These are phyloP conservation scores for Ceramica pisi DNA, from an alignment of 2,888 invertebrate genomes.

Conservation along the genomic window DNA sequence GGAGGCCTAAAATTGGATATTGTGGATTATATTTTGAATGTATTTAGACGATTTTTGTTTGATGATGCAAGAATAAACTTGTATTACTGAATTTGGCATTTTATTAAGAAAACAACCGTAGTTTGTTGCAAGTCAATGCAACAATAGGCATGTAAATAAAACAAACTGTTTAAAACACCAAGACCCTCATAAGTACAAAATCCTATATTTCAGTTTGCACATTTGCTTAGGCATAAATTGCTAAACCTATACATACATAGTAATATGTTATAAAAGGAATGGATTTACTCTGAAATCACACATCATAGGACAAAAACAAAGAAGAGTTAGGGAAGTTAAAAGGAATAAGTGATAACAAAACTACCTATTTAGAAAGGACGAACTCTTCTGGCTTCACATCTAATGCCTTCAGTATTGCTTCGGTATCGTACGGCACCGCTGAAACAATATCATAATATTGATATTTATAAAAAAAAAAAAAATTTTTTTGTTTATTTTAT, in stretches of 20 bases:
- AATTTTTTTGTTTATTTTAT: too few species aligned
- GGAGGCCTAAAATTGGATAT: slow-evolving; percentile 73
- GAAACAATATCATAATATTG: slow-evolving; percentile 8
- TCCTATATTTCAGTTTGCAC: not conserved
- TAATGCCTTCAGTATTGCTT: slow-evolving; percentile 49
- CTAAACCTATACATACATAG: too few species aligned
- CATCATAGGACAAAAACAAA: not conserved
- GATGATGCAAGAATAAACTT: slow-evolving; percentile 88
- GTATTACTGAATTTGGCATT: slow-evolving; percentile 77
- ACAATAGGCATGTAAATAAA: not conserved
- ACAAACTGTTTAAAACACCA: not conserved
- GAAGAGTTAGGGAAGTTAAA: not conserved
- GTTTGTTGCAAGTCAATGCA: not conserved
- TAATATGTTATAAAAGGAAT: not conserved
- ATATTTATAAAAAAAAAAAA: too few species aligned
- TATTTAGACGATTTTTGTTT: slow-evolving; percentile 74
- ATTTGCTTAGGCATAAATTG: not conserved
- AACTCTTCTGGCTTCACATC: slow-evolving; percentile 53
- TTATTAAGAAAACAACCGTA: slow-evolving; percentile 16
- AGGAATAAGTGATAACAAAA: not conserved
- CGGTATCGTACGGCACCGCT: slow-evolving; percentile 56
- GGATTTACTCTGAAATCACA: not conserved
- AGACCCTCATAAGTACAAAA: not conserved
- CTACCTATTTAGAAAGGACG: slow-evolving; percentile 21
- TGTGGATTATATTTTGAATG: slow-evolving; percentile 63